phyloP scores from a whole-genome alignment of 2,797 vertebrate genomes.

The Picus viridis region DNA sequence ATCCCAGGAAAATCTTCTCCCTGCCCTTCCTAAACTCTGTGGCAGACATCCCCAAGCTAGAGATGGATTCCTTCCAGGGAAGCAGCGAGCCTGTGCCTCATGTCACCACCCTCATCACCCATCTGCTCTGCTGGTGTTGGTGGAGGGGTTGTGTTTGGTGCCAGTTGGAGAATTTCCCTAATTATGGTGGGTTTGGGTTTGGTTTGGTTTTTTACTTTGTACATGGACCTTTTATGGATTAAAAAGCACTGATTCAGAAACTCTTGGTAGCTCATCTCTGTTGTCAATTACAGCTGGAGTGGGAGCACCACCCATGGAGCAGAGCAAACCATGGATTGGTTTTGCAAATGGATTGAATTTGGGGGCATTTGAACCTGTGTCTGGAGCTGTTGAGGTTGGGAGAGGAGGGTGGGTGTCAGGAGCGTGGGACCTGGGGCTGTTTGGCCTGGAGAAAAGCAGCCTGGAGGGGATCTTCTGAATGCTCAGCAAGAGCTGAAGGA shows the following conservation, averaged over 20 bases:
- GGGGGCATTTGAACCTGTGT: not conserved
- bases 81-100: not conserved
- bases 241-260: constrained; percentile 54
- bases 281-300: rapidly evolving
- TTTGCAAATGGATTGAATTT: not conserved
- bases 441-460: no score
- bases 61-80: not conserved
- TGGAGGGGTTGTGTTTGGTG: not conserved
- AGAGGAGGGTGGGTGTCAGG: not conserved
- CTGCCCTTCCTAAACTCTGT: not conserved
- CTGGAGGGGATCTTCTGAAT: no score
- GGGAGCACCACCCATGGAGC: rapidly evolving
- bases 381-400: not conserved
- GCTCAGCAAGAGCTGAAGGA: no score
- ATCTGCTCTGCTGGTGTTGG: rapidly evolving
- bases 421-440: no score
- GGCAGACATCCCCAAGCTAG: rapidly evolving
- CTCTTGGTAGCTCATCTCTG: rapidly evolving
- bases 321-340: rapidly evolving
- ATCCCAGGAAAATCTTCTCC: not conserved
- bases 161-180: not conserved
- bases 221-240: constrained; percentile 49
- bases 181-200: not conserved
- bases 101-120: rapidly evolving
- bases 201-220: constrained; percentile 17